Evolutionary conservation across 2,113 vertebrate genomes (phyloP), one percentile per base, ranked within the genome.

Genomic region (Chloebia gouldiae): DNA sequence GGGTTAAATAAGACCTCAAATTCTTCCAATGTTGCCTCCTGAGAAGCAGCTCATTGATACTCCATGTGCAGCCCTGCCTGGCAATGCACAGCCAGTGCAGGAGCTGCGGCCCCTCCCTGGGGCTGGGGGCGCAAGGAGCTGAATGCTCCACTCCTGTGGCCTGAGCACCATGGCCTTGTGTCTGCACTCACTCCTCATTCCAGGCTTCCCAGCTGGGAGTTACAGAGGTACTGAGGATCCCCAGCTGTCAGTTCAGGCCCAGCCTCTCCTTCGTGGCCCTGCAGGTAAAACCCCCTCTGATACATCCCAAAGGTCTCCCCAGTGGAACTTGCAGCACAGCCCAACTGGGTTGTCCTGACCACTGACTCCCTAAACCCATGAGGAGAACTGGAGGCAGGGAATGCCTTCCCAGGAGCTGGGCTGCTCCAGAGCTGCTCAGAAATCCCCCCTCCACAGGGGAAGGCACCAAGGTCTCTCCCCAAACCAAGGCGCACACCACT

Each of bases 261-360:
- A 45, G n/a, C 37, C 47, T 22, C 37, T 63, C 42, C 51, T 45
- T 31, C 0, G 0, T 1, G 19, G 25, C 39, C 66, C 40, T 54
- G 25, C 20, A 61, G n/a, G 10, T 30, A 35, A 11, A 21, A 63
- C 13, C 37, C 6, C n/a, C 4, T 9, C 28, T 61, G 49, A 50
- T 3, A 13, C 11, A 70, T 6, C 39, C 28, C 9, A 9, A 16
- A 75, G 27, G 47, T n/a, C 19, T 88, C 54, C 15, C 10, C 27
- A 7, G 45, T 3, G 15, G n/a, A 40, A 50, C 25, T 22, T 68
- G 1, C 30, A 68, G 66, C 57, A 72, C 31, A 63, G n/a, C 24
- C n/a, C 40, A 24, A 1, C 0, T 0, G 2, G 4, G 16, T 15
- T 54, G 18, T 13, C 59, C 44, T 50, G 25, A 57, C 9, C 23